A percentile compares a stretch with the other conserved stretches of the same genome.
phyloP scores from a whole-genome alignment of 2,888 invertebrate genomes.

The Thymelicus sylvestris region DNA sequence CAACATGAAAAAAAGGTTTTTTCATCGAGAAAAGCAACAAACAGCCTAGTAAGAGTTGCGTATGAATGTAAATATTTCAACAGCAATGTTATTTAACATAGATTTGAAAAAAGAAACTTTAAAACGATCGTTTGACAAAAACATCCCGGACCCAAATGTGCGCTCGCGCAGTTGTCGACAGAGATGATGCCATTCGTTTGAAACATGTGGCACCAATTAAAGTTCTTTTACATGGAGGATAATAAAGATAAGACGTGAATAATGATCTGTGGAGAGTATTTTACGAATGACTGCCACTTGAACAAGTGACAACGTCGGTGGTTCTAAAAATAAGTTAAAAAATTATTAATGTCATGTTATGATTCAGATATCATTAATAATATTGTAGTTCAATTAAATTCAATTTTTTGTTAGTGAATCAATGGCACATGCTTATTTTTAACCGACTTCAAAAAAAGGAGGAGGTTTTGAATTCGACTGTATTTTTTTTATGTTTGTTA shows the following conservation, averaged over 20 bases:
- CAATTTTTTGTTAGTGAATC: too few species aligned
- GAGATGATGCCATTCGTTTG: slow-evolving; percentile 61
- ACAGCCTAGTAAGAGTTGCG: neutral
- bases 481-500: too few species aligned
- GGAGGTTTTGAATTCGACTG: too few species aligned
- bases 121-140: slow-evolving; percentile 46
- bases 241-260: slow-evolving; percentile 79
- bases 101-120: slow-evolving; percentile 15
- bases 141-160: slow-evolving; percentile 58
- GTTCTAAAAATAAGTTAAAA: slow-evolving; percentile 40
- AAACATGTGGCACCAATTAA: slow-evolving; percentile 81
- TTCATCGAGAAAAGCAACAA: neutral
- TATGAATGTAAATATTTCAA: slow-evolving; percentile 13
- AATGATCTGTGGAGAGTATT: slow-evolving; percentile 77
- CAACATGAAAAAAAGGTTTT: too few species aligned
- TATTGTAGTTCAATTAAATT: too few species aligned
- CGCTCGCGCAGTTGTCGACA: slow-evolving; percentile 63
- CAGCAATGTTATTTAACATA: slow-evolving; percentile 13
- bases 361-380: too few species aligned
- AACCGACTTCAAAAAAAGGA: too few species aligned
- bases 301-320: slow-evolving; percentile 65
- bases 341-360: neutral
- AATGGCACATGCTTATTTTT: too few species aligned
- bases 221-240: slow-evolving; percentile 74
- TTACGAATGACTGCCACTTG: slow-evolving; percentile 76